Base-by-base conservation (phyloP, 2,113 vertebrate species). In the Scytalopus superciliaris region DNA sequence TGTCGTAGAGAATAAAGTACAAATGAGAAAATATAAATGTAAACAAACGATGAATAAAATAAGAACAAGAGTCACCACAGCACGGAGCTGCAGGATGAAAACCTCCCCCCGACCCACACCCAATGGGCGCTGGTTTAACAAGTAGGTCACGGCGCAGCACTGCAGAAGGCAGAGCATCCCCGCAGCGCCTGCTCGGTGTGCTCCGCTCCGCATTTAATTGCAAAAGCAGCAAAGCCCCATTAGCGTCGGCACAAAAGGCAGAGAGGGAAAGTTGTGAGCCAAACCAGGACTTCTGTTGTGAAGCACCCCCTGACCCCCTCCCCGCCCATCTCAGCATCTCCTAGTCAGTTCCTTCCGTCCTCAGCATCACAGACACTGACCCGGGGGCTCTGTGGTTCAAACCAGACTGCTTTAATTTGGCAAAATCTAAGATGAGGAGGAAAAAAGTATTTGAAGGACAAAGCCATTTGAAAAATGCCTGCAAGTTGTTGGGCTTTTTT, bases 111-210 rank as follows among this genome's bases (percentile, higher is more conserved):
- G 3, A 4, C 16, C 50, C 44, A 8, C 2, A 1, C 12, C 44
- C 16, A 12, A 8, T 0, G 0, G 40, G 57, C 3, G 0, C 13
- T 2, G 47, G 0, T 13, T 35, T 6, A 19, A 53, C 79, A 90
- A 94, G 76, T 53, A 80, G 89, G 91, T 84, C 94, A 86, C 0
- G 28, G 80, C 64, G 4, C 10, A 50, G 56, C 52, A 0, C 45
- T 3, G 62, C 4, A 1, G 16, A 6, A 17, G 45, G 62, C 87
- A 40, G 44, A 44, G 44, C 44, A 44, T 45, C 21, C 47, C 67
- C 15, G 0, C 10, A 12, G 64, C 1, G 1, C 55, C 68, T 1
- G 1, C 13, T 56, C 4, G 0, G 0, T 0, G 14, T 1, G 70
- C 39, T 39, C 60, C 14, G 0, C 57, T 75, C 55, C 14, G 14